phyloP scores from a whole-genome alignment of 2,797 vertebrate genomes.

The Syndactyla subalaris region DNA sequence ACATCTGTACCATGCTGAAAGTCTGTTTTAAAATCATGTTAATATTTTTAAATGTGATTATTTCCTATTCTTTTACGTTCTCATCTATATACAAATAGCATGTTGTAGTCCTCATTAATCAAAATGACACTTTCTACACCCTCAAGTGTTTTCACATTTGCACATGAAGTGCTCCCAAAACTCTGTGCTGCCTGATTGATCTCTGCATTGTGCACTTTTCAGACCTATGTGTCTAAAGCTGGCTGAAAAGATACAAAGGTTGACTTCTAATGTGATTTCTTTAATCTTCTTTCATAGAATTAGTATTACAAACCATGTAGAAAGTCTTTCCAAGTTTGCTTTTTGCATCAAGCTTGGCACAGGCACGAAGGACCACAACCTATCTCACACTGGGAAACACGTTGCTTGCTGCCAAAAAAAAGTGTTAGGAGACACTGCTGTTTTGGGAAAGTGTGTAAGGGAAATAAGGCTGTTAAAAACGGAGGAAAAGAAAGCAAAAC shows the following conservation, averaged over 20 bases:
- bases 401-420: not conserved
- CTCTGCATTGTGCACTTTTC: conserved; percentile 29
- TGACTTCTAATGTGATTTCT: conserved; percentile 1
- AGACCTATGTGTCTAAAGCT: not conserved
- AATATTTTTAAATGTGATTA: not conserved
- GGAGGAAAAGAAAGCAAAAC: not conserved
- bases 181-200: conserved; percentile 20
- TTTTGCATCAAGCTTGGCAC: not conserved
- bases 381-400: not conserved
- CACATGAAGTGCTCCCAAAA: conserved; percentile 41
- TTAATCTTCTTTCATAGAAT: not conserved
- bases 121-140: conserved; percentile 35
- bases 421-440: not conserved
- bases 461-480: not conserved
- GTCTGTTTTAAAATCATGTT: not conserved
- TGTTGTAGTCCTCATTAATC: conserved; percentile 28
- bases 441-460: not conserved
- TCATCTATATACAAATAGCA: not conserved
- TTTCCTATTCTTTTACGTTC: not conserved
- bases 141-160: conserved; percentile 35
- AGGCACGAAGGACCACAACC: not conserved
- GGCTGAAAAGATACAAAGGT: conserved; percentile 19
- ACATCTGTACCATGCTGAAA: not conserved
- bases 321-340: not conserved
- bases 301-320: not conserved